Percentiles rank a stretch among this genome's conserved stretches.
phyloP scores from a whole-genome alignment of 2,888 invertebrate genomes.

The Mylabris sibirica region DNA sequence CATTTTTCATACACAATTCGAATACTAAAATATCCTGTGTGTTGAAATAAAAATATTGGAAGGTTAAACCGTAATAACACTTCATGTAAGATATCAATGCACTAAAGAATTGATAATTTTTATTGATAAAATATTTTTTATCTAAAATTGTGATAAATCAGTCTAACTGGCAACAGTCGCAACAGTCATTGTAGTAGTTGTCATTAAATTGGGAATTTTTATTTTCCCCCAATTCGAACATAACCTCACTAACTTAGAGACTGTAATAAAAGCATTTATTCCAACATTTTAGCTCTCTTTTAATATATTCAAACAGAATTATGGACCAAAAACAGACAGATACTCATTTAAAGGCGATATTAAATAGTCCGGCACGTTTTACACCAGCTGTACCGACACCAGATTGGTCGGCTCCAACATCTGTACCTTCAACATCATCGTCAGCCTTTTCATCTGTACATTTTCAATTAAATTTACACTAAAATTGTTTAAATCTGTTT shows the following conservation, averaged over 20 bases:
- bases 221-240: neutral
- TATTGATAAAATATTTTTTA: no score
- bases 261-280: neutral
- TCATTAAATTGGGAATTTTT: neutral
- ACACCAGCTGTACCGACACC: constrained; percentile 60
- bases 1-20: no score
- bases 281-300: neutral
- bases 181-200: no score
- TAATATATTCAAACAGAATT: neutral
- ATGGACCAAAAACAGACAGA: constrained; percentile 42
- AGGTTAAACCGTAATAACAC: no score
- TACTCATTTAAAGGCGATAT: constrained; percentile 57
- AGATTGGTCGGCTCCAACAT: constrained; percentile 53
- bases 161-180: no score
- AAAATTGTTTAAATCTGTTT: constrained; percentile 13
- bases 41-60: no score
- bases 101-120: no score
- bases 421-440: constrained; percentile 27
- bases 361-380: constrained; percentile 57
- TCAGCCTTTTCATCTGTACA: constrained; percentile 22
- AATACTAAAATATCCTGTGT: no score
- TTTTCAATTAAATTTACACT: neutral
- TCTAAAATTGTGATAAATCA: no score
- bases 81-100: no score
- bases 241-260: neutral